Evolutionary conservation across 2,113 vertebrate species (phyloP).

Genomic region (Ovis canadensis): DNA sequence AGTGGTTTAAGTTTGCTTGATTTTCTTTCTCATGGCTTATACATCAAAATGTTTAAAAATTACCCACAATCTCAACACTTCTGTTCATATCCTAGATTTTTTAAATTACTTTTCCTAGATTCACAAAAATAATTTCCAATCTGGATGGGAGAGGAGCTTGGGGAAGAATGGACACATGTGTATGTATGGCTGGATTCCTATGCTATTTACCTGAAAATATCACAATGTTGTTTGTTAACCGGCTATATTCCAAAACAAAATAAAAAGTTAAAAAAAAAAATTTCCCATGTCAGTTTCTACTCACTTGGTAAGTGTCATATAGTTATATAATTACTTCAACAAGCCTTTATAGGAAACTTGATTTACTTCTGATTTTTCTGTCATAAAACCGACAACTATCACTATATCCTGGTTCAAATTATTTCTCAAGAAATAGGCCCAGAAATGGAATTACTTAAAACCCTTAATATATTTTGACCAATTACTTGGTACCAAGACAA

Average conservation of each 20-base stretch:
- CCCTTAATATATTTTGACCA: neutral
- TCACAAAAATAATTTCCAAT: neutral
- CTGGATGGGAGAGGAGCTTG: neutral
- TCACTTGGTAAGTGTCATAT: neutral
- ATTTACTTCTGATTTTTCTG: neutral
- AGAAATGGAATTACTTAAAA: constrained; percentile 1
- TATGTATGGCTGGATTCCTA: neutral
- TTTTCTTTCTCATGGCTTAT: too few relatives aligned
- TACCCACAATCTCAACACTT: too few relatives aligned
- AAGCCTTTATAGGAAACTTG: neutral
- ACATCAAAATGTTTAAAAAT: too few relatives aligned
- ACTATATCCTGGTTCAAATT: neutral
- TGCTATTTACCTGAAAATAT: neutral
- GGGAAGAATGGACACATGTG: neutral
- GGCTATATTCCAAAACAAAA: neutral
- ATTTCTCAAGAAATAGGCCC: neutral
- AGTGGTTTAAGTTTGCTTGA: neutral
- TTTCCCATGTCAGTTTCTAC: neutral
- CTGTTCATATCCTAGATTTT: neutral
- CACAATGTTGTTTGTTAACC: neutral
- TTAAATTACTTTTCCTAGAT: neutral
- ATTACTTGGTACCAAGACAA: neutral
- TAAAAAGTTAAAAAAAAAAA: neutral
- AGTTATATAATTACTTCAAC: neutral
- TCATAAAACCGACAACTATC: neutral